Conservation (phyloP, 2,797 vertebrate genomes). For the Melanotaenia trifasciata region DNA sequence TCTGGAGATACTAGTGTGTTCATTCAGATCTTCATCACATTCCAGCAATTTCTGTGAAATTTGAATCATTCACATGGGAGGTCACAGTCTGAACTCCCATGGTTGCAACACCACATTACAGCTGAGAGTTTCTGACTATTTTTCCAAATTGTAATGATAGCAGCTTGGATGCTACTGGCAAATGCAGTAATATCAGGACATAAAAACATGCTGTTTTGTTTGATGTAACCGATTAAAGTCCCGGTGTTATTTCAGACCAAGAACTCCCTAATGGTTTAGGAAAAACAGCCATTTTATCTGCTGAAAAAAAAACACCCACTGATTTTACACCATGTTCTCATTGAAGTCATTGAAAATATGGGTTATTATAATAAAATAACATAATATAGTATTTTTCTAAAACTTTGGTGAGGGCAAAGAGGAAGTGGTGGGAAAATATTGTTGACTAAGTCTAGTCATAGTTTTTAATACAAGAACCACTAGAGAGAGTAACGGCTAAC, state of each 20-base stretch:
- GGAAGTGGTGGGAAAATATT: too few species aligned
- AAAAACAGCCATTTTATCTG: conserved; percentile 17
- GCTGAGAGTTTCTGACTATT: conserved; percentile 5
- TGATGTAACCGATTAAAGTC: conserved; percentile 25
- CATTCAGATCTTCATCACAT: not conserved
- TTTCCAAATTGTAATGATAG: conserved; percentile 12
- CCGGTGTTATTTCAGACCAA: conserved; percentile 12
- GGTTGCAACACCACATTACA: conserved; percentile 17
- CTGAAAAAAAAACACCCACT: not conserved
- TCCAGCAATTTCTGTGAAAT: not conserved
- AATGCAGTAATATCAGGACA: conserved; percentile 14
- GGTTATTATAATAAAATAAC: not conserved
- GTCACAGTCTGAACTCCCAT: not conserved
- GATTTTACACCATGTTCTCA: conserved; percentile 1
- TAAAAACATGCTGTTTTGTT: conserved; percentile 34
- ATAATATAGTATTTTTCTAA: not conserved
- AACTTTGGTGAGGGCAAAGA: too few species aligned
- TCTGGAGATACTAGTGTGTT: conserved; percentile 2
- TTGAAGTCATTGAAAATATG: not conserved
- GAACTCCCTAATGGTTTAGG: conserved; percentile 14
- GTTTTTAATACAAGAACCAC: too few species aligned
- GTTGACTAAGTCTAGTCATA: too few species aligned
- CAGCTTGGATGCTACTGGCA: conserved; percentile 7
- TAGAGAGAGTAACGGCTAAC: too few species aligned
- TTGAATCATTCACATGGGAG: conserved; percentile 33